These are phyloP conservation scores for Papilio machaon DNA, from an alignment of 1,140 invertebrate genomes.

Conservation along the genomic window DNA sequence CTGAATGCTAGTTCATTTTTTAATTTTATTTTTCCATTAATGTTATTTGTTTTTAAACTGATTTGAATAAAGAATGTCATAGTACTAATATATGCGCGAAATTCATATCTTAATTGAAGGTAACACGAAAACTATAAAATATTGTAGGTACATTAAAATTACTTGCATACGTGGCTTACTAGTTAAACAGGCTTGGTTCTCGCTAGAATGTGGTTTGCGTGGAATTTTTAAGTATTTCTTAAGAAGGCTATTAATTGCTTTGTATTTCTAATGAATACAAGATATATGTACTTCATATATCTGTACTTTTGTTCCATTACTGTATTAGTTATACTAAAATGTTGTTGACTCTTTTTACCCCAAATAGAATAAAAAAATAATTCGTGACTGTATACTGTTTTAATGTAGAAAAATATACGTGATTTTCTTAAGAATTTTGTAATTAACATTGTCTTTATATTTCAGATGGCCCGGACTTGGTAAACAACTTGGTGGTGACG, in stretches of 20 bases:
- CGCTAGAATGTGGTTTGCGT: not conserved
- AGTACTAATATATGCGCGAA: not conserved
- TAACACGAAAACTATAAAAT: slow-evolving; percentile 5
- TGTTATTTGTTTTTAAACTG: too few species aligned
- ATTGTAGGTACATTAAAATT: slow-evolving; percentile 1
- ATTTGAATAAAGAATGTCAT: too few species aligned
- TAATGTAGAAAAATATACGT: not conserved
- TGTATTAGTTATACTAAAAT: too few species aligned
- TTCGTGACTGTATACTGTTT: too few species aligned
- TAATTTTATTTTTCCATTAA: not conserved
- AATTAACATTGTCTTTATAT: slow-evolving; percentile 40
- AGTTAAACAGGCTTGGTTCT: not conserved
- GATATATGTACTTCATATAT: too few species aligned
- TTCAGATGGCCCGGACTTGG: slow-evolving; percentile 41
- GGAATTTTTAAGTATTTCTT: slow-evolving; percentile 15
- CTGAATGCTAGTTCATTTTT: too few species aligned
- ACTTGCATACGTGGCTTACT: not conserved
- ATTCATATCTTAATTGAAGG: not conserved
- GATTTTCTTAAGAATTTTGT: not conserved
- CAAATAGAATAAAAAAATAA: too few species aligned
- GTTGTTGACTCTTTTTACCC: too few species aligned
- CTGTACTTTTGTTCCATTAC: too few species aligned
- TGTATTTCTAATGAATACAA: too few species aligned
- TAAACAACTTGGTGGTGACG: not conserved
- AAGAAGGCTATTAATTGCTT: not conserved